A percentile compares a stretch with the other conserved stretches of the same genome.
phyloP scores from a whole-genome alignment of 2,113 vertebrate species.

The Rallus limicola region DNA sequence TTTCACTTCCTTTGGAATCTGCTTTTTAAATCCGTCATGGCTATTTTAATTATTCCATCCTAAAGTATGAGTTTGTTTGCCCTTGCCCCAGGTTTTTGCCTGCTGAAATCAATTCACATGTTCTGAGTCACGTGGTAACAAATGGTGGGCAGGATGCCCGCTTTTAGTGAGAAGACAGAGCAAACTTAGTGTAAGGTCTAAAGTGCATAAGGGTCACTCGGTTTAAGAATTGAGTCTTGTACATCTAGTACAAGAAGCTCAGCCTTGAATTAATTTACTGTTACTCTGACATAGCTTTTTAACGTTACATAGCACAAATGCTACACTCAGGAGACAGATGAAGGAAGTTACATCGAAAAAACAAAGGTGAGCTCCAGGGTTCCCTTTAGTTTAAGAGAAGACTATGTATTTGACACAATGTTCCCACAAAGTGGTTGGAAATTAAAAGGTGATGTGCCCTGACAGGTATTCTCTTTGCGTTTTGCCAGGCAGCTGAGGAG shows the following conservation, averaged over 20 bases:
- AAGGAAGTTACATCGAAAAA: background rate
- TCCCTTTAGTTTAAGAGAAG: background rate
- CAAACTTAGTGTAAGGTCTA: background rate
- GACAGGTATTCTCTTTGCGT: background rate
- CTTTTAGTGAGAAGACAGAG: background rate
- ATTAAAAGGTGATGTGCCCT: background rate
- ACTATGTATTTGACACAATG: background rate
- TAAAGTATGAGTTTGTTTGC: background rate
- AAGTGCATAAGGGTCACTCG: background rate
- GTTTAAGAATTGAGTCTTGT: background rate
- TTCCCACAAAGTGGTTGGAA: background rate
- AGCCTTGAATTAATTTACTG: rapidly evolving
- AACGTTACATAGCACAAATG: background rate
- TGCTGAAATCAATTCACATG: background rate
- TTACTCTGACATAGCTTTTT: background rate
- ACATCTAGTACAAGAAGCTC: background rate
- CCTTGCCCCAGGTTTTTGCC: background rate
- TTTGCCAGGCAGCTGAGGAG: background rate
- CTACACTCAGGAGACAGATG: background rate
- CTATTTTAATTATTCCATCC: background rate
- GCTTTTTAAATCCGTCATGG: background rate
- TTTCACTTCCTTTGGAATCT: background rate
- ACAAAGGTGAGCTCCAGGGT: background rate
- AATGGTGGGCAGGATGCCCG: background rate
- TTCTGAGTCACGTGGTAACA: background rate